A percentile compares a stretch with the other conserved stretches of the same genome.
Evolutionary conservation across 1,140 invertebrate species (phyloP).

Genomic region (Lepidotrigona ventralis): DNA sequence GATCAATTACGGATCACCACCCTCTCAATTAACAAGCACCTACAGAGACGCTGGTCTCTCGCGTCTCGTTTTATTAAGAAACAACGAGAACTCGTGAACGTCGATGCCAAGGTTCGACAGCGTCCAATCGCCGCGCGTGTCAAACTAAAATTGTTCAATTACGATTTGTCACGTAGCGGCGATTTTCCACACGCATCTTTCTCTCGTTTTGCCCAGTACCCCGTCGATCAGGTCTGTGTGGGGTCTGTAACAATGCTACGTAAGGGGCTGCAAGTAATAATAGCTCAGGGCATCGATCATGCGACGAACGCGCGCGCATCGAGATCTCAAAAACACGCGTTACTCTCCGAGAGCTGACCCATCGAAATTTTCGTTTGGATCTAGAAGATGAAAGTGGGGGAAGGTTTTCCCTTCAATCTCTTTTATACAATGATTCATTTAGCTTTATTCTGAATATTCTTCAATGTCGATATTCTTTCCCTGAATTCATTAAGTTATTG

Average conservation of each 20-base stretch:
- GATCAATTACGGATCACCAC: neutral
- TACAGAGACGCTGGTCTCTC: neutral
- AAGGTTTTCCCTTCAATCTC: too few relatives aligned
- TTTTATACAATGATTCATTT: too few relatives aligned
- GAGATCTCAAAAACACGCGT: conserved; percentile 51
- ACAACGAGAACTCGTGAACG: neutral
- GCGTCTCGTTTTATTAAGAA: neutral
- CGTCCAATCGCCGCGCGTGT: conserved; percentile 42
- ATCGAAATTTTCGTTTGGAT: conserved; percentile 4
- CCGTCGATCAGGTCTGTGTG: conserved; percentile 20
- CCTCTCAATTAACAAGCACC: conserved; percentile 7
- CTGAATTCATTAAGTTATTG: too few relatives aligned
- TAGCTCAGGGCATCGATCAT: conserved; percentile 65
- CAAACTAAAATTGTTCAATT: conserved; percentile 68
- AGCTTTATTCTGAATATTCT: too few relatives aligned
- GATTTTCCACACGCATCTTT: conserved; percentile 62
- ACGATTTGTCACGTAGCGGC: conserved; percentile 66
- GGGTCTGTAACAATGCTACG: conserved; percentile 66
- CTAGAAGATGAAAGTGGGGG: neutral
- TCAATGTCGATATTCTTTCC: too few relatives aligned
- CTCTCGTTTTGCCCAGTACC: neutral
- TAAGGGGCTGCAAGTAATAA: conserved; percentile 68
- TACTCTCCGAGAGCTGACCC: neutral
- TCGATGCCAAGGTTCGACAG: conserved; percentile 17
- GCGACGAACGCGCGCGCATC: conserved; percentile 24